phyloP scores from a whole-genome alignment of 2,888 invertebrate genomes.

The Cantharis rufa region DNA sequence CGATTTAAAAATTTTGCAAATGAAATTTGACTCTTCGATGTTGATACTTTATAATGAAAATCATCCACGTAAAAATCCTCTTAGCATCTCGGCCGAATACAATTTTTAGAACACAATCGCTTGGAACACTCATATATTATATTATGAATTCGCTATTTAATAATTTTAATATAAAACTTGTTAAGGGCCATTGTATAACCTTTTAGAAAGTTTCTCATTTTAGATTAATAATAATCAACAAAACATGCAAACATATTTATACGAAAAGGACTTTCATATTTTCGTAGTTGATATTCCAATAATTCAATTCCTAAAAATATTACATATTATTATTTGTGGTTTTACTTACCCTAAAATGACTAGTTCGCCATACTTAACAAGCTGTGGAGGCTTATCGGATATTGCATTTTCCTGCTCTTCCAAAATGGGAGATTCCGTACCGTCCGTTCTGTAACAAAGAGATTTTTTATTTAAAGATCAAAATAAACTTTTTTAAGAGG shows the following conservation, averaged over 20 bases:
- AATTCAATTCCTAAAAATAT: no score
- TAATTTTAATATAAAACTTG: neutral
- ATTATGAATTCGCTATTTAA: neutral
- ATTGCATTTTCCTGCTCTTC: constrained; percentile 75
- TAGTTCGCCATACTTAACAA: constrained; percentile 88
- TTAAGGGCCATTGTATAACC: neutral
- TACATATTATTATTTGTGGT: neutral
- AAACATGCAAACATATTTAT: neutral
- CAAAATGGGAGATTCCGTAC: constrained; percentile 74
- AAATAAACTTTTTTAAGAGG: neutral
- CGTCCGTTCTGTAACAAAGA: constrained; percentile 60
- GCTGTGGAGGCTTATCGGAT: constrained; percentile 77
- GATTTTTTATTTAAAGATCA: neutral
- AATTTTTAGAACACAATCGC: neutral
- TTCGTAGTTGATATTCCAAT: neutral
- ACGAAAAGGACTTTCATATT: neutral
- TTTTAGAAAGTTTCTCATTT: neutral
- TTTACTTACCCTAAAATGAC: constrained; percentile 86
- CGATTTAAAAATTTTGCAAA: neutral
- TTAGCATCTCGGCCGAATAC: neutral
- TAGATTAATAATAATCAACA: neutral
- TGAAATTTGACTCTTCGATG: neutral
- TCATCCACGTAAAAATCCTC: neutral
- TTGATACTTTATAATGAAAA: neutral
- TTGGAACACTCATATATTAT: neutral